phyloP scores from a whole-genome alignment of 2,888 invertebrate species.

The Nezara viridula region DNA sequence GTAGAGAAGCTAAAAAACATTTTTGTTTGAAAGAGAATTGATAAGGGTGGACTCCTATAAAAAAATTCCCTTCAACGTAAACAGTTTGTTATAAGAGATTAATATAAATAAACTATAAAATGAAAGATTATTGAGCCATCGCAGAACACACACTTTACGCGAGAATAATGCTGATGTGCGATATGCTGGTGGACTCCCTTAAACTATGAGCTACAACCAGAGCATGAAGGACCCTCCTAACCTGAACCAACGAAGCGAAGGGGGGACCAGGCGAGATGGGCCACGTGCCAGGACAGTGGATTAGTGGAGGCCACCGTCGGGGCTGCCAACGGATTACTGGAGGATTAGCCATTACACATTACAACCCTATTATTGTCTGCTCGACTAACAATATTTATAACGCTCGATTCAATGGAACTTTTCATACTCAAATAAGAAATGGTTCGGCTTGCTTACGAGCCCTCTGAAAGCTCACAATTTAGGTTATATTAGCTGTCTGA shows the following conservation, averaged over 20 bases:
- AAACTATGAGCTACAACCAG: background rate
- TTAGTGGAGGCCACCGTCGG: background rate
- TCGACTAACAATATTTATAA: background rate
- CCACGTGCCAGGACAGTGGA: background rate
- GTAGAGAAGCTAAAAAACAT: too few relatives aligned
- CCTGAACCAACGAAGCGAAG: background rate
- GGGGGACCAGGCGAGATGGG: background rate
- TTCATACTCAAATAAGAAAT: background rate
- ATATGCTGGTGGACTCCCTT: background rate
- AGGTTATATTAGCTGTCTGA: too few relatives aligned
- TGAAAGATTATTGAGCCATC: too few relatives aligned
- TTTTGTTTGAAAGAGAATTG: too few relatives aligned
- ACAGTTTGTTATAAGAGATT: too few relatives aligned
- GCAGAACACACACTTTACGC: too few relatives aligned
- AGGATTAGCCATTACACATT: constrained; percentile 17
- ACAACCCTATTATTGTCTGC: constrained; percentile 5
- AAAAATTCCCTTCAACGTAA: too few relatives aligned
- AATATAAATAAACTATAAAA: too few relatives aligned
- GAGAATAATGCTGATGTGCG: background rate
- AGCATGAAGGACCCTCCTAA: background rate
- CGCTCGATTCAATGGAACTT: background rate
- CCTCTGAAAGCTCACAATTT: too few relatives aligned
- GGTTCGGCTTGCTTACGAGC: too few relatives aligned
- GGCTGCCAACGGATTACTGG: background rate
- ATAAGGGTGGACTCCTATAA: too few relatives aligned